These are phyloP conservation scores for Hystrix brachyura DNA, from an alignment of 2,113 vertebrate genomes.

Conservation along the genomic window DNA sequence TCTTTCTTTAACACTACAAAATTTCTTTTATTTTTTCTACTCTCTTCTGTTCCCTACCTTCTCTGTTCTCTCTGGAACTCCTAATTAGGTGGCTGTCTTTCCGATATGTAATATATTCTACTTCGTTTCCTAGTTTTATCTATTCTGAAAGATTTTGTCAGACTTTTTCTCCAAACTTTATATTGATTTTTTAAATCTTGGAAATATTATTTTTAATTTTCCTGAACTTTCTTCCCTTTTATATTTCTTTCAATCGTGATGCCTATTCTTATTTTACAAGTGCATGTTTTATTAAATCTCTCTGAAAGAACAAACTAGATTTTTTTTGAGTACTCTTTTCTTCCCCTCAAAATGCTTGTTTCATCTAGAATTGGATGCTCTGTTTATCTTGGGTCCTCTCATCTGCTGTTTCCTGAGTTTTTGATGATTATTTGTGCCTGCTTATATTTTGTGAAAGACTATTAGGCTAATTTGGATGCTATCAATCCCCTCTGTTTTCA, in stretches of 20 bases:
- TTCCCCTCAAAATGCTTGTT: background rate
- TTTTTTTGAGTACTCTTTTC: background rate
- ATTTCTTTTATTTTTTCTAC: background rate
- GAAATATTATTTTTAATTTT: background rate
- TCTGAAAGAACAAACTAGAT: background rate
- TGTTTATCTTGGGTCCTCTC: background rate
- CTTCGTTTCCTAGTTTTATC: background rate
- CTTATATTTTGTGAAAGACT: background rate
- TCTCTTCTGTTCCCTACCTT: background rate
- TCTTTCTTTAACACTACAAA: background rate
- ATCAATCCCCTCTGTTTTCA: background rate
- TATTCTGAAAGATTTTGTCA: background rate
- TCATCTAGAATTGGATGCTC: background rate
- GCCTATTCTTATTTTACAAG: background rate
- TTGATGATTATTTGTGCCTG: background rate
- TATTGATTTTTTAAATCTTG: background rate
- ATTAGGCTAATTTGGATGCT: background rate
- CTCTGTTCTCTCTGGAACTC: background rate
- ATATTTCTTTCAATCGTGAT: constrained; percentile 1
- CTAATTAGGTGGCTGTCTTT: background rate
- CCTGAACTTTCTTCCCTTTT: background rate
- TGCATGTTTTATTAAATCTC: background rate
- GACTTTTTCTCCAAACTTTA: background rate
- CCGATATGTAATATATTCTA: background rate
- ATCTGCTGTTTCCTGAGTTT: background rate